Conservation (phyloP, 2,888 invertebrate genomes). For the Rhopalosiphum nymphaeae region DNA sequence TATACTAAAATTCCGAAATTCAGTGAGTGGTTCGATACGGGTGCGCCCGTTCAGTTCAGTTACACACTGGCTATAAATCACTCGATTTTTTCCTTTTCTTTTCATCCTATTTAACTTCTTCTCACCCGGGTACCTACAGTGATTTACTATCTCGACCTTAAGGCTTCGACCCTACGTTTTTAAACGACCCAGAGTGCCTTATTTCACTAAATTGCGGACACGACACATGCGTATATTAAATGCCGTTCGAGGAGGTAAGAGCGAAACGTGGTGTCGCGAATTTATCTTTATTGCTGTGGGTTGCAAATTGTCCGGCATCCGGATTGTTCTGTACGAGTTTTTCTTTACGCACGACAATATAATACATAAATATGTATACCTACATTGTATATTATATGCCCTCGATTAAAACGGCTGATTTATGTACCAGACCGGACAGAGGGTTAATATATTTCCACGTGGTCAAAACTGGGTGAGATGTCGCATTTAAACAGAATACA, state of each 20-base stretch:
- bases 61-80: conserved; percentile 50
- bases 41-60: conserved; percentile 12
- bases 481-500: neutral
- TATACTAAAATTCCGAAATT: neutral
- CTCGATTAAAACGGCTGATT: conserved; percentile 49
- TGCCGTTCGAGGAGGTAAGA: too few species aligned
- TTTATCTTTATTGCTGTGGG: conserved; percentile 45
- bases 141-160: conserved; percentile 58
- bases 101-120: conserved; percentile 8
- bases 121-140: neutral
- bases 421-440: neutral
- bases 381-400: conserved; percentile 14
- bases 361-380: neutral
- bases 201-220: neutral
- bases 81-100: conserved; percentile 53
- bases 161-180: conserved; percentile 43
- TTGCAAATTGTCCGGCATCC: conserved; percentile 43
- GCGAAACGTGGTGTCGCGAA: neutral
- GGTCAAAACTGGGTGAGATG: neutral
- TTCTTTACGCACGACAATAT: neutral
- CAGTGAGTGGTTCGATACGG: neutral
- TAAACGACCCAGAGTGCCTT: conserved; percentile 53
- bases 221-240: neutral
- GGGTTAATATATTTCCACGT: conserved; percentile 15
- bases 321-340: neutral